A percentile compares a stretch with the other conserved stretches of the same genome.
These are phyloP conservation scores for Bombus confusus DNA, from an alignment of 1,140 invertebrate species.

Conservation along the genomic window DNA sequence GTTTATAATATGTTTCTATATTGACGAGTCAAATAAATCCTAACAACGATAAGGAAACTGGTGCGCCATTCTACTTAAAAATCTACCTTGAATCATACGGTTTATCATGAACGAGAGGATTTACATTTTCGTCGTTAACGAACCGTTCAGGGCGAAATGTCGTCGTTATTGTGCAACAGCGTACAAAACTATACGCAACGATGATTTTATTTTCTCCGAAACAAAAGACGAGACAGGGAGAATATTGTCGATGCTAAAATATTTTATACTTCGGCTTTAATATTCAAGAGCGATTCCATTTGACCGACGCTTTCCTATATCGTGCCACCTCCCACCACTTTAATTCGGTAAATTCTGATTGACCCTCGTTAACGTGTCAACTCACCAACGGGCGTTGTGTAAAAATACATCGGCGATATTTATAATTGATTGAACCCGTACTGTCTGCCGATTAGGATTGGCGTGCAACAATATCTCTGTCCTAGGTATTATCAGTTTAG, in stretches of 20 bases:
- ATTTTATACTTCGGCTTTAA: neutral
- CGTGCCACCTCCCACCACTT: neutral
- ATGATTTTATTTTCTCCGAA: neutral
- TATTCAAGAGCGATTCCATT: neutral
- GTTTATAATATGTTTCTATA: no score
- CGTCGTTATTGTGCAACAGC: neutral
- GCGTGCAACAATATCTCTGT: neutral
- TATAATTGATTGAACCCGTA: conserved; percentile 1
- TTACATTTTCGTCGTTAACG: conserved; percentile 15
- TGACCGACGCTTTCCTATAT: neutral
- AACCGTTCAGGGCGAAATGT: neutral
- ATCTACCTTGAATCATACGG: neutral
- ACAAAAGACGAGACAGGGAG: neutral
- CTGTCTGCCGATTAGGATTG: neutral
- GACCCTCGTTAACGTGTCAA: conserved; percentile 8
- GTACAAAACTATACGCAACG: neutral
- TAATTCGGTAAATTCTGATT: conserved; percentile 25
- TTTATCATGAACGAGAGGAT: neutral
- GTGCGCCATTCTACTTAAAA: neutral
- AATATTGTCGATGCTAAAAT: neutral
- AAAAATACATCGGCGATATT: conserved; percentile 25
- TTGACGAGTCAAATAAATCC: no score
- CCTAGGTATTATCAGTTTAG: no score
- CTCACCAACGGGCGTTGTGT: no score
- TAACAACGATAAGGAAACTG: neutral